Base-by-base conservation (phyloP, 2,888 invertebrate genomes). In the Salpingus planirostris region DNA sequence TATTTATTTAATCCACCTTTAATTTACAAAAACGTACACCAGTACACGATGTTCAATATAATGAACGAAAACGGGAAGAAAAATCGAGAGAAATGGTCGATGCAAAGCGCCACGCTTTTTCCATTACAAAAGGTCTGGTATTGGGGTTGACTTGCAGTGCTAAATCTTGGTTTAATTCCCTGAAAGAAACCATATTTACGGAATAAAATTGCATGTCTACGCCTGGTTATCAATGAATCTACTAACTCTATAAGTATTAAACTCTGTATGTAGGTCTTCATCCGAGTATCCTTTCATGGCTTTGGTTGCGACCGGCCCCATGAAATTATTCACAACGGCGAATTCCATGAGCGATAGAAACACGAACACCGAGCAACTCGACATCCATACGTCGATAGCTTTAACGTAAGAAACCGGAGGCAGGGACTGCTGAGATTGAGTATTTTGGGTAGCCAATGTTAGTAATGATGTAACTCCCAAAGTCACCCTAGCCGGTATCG, bases 311-410 rank as follows among this genome's bases (percentile, higher is more conserved):
- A 86, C 77, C 0, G 88, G 86, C 0, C 89, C 89, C 72, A 73
- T 73, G 59, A 84, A 89, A 62, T 88, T 88, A 59, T 90, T 90
- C 24, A 90, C 89, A 2, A 90, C 80, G 0, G 89, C 89, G 57
- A 89, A 90, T 65, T 90, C 89, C 76, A 90, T 88, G 15, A 88
- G 70, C 0, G 88, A 88, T 31, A 89, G 73, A 59, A 89, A 89
- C n/a, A 90, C 89, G 62, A 89, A 90, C 10, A 90, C 85, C 2
- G 89, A 88, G 59, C 88, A 90, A 1, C 86, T 87, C 0, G 87
- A 89, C 89, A 88, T 90, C 87, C 87, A 90, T 0, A 88, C 83
- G 59, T 90, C 91, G 30, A 91, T 89, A 0, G 90, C 90, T 65
- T 91, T 91, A 1, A 91, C 88, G 62, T 91, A 91, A 0, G 90